A percentile compares a stretch with the other conserved stretches of the same genome.
These are phyloP conservation scores for Akabosia matsudoensis DNA, from an alignment of 1,140 invertebrate species.

Conservation along the genomic window DNA sequence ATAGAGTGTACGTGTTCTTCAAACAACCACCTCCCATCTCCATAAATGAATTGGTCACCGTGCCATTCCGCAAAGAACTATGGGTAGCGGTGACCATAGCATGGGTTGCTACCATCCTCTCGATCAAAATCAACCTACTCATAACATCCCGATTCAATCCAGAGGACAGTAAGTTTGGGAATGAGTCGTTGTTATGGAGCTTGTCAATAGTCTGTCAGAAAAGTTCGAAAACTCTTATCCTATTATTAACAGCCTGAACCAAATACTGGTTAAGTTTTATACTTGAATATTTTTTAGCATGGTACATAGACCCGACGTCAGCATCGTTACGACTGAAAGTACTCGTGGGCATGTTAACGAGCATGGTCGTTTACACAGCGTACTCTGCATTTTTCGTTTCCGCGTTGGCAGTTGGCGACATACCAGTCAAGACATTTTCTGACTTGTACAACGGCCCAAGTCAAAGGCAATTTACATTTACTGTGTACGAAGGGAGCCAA, in stretches of 20 bases:
- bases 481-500: background rate
- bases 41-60: background rate
- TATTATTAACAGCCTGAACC: background rate
- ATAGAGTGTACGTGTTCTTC: background rate
- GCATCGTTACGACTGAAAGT: background rate
- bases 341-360: background rate
- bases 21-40: background rate
- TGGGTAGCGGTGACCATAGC: background rate
- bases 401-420: background rate
- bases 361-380: background rate
- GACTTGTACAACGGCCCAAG: background rate
- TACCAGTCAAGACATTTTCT: background rate
- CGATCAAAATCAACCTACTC: background rate
- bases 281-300: background rate
- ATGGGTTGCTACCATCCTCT: background rate
- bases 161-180: background rate
- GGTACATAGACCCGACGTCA: background rate
- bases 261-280: background rate
- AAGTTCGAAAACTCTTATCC: too few species aligned
- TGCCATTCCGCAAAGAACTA: background rate
- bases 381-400: background rate
- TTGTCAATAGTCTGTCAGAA: background rate
- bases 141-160: background rate
- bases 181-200: background rate
- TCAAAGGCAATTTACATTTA: background rate